Conservation (phyloP, 1,140 invertebrate genomes). For the Wiebesia pumilae region DNA sequence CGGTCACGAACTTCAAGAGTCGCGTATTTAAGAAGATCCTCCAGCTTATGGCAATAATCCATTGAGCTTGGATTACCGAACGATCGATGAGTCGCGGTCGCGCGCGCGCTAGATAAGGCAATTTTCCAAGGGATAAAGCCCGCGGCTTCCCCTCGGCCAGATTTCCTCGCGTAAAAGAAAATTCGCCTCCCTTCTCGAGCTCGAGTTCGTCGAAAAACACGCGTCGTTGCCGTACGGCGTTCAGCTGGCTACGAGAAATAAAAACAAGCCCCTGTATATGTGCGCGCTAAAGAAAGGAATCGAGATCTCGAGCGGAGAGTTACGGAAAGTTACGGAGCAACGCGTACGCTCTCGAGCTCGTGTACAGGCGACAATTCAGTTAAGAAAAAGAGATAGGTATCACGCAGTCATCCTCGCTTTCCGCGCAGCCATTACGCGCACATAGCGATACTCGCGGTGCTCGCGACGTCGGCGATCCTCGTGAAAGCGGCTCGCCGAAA, state of each 20-base stretch:
- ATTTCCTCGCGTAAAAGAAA: not conserved
- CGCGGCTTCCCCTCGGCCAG: not conserved
- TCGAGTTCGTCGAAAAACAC: not conserved
- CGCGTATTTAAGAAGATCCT: too few species aligned
- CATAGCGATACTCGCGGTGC: not conserved
- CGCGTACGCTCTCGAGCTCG: not conserved
- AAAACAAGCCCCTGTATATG: not conserved
- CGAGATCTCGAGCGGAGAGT: not conserved
- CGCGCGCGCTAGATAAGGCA: not conserved
- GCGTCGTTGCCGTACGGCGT: not conserved
- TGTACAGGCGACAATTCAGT: slow-evolving; percentile 38
- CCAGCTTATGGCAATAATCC: too few species aligned
- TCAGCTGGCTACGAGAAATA: not conserved
- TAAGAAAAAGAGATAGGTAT: slow-evolving; percentile 19
- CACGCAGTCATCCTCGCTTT: slow-evolving; percentile 22
- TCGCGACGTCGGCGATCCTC: not conserved
- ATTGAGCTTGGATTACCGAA: not conserved
- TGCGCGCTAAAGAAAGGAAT: not conserved
- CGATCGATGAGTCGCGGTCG: not conserved
- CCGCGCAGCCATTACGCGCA: not conserved
- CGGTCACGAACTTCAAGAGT: not conserved
- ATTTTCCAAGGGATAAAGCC: not conserved
- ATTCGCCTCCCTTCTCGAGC: not conserved
- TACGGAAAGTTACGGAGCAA: not conserved
- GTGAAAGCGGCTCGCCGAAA: not conserved